A percentile compares a stretch with the other conserved stretches of the same genome.
Evolutionary conservation across 2,113 vertebrate genomes (phyloP).

Genomic region (Phylloscopus whistleri): DNA sequence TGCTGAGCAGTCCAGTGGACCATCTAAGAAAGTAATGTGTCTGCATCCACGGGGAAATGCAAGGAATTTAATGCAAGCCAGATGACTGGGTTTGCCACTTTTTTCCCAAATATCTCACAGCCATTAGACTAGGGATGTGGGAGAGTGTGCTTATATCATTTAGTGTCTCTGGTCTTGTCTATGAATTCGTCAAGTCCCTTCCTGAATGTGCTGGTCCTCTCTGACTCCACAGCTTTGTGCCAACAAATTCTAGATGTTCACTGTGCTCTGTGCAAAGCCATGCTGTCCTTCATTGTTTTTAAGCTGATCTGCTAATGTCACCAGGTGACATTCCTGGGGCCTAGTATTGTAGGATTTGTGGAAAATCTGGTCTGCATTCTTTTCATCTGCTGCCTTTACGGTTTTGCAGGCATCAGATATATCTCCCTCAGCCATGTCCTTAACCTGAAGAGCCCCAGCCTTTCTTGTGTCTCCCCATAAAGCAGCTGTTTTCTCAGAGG

Average conservation of each 20-base stretch:
- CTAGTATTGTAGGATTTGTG: neutral
- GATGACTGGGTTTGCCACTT: neutral
- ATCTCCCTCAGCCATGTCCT: neutral
- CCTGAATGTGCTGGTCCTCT: neutral
- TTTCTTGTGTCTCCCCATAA: neutral
- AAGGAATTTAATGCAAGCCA: neutral
- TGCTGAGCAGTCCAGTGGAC: neutral
- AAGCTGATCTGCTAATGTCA: neutral
- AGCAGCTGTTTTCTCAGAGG: neutral
- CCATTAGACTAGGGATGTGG: neutral
- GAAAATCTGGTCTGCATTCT: neutral
- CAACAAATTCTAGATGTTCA: neutral
- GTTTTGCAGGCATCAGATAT: neutral
- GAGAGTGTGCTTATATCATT: neutral
- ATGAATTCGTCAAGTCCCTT: neutral
- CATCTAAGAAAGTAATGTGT: neutral
- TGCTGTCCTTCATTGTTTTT: neutral
- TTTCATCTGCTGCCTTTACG: fast-evolving
- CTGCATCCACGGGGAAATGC: neutral
- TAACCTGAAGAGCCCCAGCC: neutral
- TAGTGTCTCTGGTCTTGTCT: neutral
- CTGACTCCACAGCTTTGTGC: neutral
- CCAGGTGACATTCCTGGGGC: neutral
- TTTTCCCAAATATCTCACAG: neutral
- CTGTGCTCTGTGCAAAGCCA: neutral